Evolutionary conservation across 2,888 invertebrate genomes (phyloP).

Genomic region (Cynaeus angustus): DNA sequence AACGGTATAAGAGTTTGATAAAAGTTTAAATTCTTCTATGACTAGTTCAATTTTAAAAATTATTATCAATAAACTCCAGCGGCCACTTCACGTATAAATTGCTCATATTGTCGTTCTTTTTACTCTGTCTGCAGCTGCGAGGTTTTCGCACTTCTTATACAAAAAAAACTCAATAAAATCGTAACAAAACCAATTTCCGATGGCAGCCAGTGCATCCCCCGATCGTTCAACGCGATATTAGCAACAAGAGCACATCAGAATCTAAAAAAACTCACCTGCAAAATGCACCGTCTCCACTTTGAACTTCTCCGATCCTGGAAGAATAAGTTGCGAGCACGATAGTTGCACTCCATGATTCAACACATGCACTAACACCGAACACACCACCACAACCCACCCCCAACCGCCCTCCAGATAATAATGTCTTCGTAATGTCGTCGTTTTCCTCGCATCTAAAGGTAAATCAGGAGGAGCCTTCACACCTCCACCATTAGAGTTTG

Average conservation of each 20-base stretch:
- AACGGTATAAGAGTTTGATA: too few relatives aligned
- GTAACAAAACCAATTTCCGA: conserved; percentile 34
- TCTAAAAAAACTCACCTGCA: conserved; percentile 75
- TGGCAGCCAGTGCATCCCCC: conserved; percentile 14
- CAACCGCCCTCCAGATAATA: conserved; percentile 92
- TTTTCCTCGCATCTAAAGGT: conserved; percentile 68
- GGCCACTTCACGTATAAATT: conserved; percentile 30
- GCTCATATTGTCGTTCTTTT: conserved; percentile 1
- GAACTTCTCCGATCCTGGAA: conserved; percentile 76
- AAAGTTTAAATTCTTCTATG: too few relatives aligned
- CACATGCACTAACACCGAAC: conserved; percentile 82
- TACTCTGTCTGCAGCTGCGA: conserved; percentile 31
- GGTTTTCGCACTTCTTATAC: conserved; percentile 23
- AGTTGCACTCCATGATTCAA: conserved; percentile 85
- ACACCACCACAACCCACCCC: conserved; percentile 88
- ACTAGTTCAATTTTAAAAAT: too few relatives aligned
- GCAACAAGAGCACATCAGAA: neutral
- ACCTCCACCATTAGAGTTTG: conserved; percentile 48
- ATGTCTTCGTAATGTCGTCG: conserved; percentile 75
- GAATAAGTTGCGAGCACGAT: conserved; percentile 76
- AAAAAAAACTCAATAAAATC: conserved; percentile 27
- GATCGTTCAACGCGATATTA: conserved; percentile 16
- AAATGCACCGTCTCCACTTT: conserved; percentile 77
- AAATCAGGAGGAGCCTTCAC: conserved; percentile 61
- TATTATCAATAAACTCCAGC: neutral